Conservation (phyloP, 2,797 vertebrate genomes). For the Hipposideros larvatus region DNA sequence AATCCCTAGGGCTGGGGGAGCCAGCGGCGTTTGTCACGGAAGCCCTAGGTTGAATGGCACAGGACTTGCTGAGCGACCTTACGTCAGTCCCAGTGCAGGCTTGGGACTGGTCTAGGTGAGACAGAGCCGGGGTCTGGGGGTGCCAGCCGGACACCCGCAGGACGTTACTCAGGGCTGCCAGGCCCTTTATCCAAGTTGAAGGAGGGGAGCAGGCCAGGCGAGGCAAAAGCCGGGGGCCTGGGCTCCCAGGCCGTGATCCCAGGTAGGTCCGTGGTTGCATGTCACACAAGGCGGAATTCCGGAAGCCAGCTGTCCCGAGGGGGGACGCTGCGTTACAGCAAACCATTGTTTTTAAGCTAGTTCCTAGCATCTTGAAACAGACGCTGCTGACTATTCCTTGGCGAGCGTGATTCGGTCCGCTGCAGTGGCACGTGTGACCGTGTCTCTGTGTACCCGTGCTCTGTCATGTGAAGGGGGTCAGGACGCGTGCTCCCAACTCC, state of each 20-base stretch:
- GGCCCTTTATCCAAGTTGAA: not conserved
- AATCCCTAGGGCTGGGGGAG: no score
- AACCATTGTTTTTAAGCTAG: not conserved
- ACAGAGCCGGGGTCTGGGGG: not conserved
- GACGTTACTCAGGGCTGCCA: no score
- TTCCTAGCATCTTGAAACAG: fast-evolving
- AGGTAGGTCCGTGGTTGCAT: fast-evolving
- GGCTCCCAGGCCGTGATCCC: not conserved
- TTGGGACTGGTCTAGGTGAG: not conserved
- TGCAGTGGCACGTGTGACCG: not conserved
- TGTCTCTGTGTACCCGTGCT: not conserved
- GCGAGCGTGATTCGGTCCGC: fast-evolving
- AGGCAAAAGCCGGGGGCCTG: not conserved
- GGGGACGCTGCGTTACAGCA: fast-evolving
- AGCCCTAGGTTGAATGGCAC: not conserved
- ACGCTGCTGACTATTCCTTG: not conserved
- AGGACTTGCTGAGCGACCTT: no score
- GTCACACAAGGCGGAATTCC: fast-evolving
- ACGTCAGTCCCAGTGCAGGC: not conserved
- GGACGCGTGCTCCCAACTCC: slow-evolving; percentile 70
- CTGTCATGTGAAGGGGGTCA: slow-evolving; percentile 64
- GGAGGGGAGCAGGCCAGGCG: not conserved
- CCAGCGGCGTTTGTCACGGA: no score
- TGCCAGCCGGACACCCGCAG: not conserved
- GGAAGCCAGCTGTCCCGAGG: not conserved